These are phyloP conservation scores for Sebastes schlegelii DNA, from an alignment of 2,113 vertebrate genomes.

Conservation along the genomic window DNA sequence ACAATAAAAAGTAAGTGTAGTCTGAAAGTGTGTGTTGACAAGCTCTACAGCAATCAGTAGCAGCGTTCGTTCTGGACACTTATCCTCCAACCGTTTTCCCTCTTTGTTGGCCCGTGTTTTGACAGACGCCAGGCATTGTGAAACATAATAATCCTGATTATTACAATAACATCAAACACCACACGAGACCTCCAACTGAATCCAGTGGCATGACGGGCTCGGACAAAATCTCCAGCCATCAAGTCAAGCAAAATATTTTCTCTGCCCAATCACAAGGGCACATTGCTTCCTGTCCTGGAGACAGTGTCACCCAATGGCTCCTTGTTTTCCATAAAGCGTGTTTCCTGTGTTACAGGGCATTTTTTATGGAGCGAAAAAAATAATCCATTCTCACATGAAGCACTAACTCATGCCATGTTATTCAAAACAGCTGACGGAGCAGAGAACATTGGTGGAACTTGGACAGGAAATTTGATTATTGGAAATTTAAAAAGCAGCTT, in stretches of 20 bases:
- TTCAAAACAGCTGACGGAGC: conserved; percentile 12
- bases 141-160: conserved; percentile 74
- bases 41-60: conserved; percentile 12
- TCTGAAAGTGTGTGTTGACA: conserved; percentile 14
- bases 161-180: conserved; percentile 73
- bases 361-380: conserved; percentile 40
- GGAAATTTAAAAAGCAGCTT: conserved; percentile 1
- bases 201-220: conserved; percentile 44
- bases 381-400: conserved; percentile 10
- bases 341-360: conserved; percentile 73
- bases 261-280: conserved; percentile 77
- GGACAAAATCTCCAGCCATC: conserved; percentile 69
- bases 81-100: conserved; percentile 13
- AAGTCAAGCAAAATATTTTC: conserved; percentile 82
- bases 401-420: conserved; percentile 20
- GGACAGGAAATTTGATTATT: conserved; percentile 1
- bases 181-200: conserved; percentile 47
- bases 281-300: conserved; percentile 79
- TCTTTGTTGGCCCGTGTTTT: conserved; percentile 40
- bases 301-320: conserved; percentile 65
- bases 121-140: conserved; percentile 63
- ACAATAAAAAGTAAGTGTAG: conserved; percentile 14
- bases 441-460: conserved; percentile 26
- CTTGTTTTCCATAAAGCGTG: conserved; percentile 75
- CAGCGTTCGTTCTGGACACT: conserved; percentile 5